Base-by-base conservation (phyloP, 1,140 invertebrate species). In the Macrocentrus cingulum region DNA sequence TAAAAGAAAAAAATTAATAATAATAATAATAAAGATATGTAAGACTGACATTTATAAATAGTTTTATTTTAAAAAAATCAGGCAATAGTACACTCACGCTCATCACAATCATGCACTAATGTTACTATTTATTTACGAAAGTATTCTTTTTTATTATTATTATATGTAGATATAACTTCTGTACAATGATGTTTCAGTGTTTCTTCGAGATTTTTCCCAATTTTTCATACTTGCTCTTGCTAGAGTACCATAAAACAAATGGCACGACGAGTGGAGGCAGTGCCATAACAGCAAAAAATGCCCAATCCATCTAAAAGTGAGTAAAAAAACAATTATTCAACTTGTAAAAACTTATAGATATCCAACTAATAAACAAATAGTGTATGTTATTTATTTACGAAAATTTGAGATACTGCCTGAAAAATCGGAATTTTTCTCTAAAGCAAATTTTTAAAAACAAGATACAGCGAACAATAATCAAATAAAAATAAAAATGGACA, bases 291-390 rank as follows among this genome's bases (percentile, higher is more conserved):
- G 93, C 94, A 80, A 99, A 99, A 22, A 94, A 92, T 44, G 89
- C 82, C 97, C 97, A 99, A 76, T 99, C 95, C 52, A 96, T 70
- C 88, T 91, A n/a, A n/a, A n/a, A n/a, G n/a, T n/a, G n/a, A n/a
- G 71, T 53, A 83, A 83, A 66, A 49, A 29, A 23, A n/a, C n/a
- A n/a, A n/a, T n/a, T n/a, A n/a, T n/a, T n/a, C n/a, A n/a, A n/a
- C n/a, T n/a, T n/a, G n/a, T n/a, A n/a, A n/a, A n/a, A n/a, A n/a
- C n/a, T n/a, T n/a, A n/a, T n/a, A n/a, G n/a, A n/a, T n/a, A n/a
- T n/a, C n/a, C n/a, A n/a, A n/a, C n/a, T n/a, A n/a, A n/a, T n/a
- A n/a, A n/a, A n/a, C n/a, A n/a, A n/a, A n/a, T n/a, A n/a, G n/a
- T n/a, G n/a, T n/a, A n/a, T n/a, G n/a, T n/a, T n/a, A n/a, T n/a